phyloP scores from a whole-genome alignment of 2,113 vertebrate genomes.

The Apaloderma vittatum region DNA sequence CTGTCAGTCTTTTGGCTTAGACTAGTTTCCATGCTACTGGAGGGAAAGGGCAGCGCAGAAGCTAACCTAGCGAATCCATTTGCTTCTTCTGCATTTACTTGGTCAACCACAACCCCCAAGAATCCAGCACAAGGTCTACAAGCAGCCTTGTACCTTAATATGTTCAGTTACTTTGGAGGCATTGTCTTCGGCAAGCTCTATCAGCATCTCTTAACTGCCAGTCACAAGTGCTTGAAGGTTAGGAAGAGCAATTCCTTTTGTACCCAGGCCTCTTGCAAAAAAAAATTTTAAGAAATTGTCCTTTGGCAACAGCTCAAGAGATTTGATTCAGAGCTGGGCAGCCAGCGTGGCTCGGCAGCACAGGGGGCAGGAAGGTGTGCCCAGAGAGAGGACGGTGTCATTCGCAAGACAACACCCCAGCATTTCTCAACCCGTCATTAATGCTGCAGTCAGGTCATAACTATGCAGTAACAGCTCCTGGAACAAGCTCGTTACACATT shows the following conservation, averaged over 20 bases:
- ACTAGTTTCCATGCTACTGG: neutral
- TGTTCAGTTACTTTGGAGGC: neutral
- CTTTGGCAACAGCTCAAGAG: neutral
- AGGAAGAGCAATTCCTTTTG: conserved; percentile 15
- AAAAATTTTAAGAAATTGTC: neutral
- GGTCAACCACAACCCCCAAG: neutral
- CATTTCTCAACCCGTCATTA: conserved; percentile 23
- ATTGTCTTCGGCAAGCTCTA: neutral
- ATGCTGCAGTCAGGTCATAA: neutral
- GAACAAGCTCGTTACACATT: neutral
- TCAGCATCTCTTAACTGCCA: conserved; percentile 11
- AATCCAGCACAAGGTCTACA: neutral
- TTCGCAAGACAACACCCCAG: conserved; percentile 9
- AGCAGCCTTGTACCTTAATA: neutral
- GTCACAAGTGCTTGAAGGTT: neutral
- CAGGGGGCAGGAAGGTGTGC: neutral
- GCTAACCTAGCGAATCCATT: neutral
- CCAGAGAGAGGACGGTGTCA: conserved; percentile 12
- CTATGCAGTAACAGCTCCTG: conserved; percentile 5
- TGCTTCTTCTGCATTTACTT: neutral
- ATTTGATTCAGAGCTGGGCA: neutral
- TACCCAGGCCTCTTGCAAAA: neutral
- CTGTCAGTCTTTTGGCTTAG: neutral
- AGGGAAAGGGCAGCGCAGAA: neutral
- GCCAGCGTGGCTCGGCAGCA: neutral